A percentile compares a stretch with the other conserved stretches of the same genome.
phyloP scores from a whole-genome alignment of 2,113 vertebrate species.

The Petaurus breviceps region DNA sequence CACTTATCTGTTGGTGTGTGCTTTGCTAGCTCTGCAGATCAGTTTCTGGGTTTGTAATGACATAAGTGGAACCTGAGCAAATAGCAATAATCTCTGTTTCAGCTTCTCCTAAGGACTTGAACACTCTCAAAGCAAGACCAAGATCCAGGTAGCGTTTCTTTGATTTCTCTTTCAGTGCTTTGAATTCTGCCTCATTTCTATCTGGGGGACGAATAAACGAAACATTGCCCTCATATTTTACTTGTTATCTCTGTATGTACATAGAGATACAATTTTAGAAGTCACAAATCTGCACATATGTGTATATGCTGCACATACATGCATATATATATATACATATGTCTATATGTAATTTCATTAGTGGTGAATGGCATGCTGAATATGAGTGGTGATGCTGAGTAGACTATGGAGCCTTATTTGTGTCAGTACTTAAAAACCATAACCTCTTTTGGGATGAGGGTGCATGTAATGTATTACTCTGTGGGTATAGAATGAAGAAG shows the following conservation, averaged over 20 bases:
- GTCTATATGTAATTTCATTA: neutral
- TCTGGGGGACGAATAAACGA: neutral
- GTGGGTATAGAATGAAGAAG: slow-evolving; percentile 4
- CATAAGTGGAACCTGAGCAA: slow-evolving; percentile 65
- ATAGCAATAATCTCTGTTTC: slow-evolving; percentile 79
- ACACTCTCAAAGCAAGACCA: slow-evolving; percentile 85
- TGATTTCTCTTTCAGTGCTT: slow-evolving; percentile 68
- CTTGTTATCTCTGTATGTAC: neutral
- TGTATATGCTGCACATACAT: neutral
- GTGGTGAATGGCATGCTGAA: neutral
- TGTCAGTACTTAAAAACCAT: slow-evolving; percentile 9
- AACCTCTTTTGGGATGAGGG: neutral
- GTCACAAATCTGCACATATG: neutral
- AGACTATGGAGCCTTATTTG: slow-evolving; percentile 28
- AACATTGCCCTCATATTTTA: neutral
- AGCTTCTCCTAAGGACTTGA: slow-evolving; percentile 85
- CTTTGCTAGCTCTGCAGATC: slow-evolving; percentile 50
- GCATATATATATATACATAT: neutral
- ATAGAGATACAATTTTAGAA: neutral
- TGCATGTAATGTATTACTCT: neutral
- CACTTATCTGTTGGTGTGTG: slow-evolving; percentile 52
- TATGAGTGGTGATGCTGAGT: neutral
- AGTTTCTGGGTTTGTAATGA: slow-evolving; percentile 43
- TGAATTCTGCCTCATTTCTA: slow-evolving; percentile 22
- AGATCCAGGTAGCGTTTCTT: slow-evolving; percentile 86